These are phyloP conservation scores for Papilio polytes DNA, from an alignment of 1,140 invertebrate genomes.

Conservation along the genomic window DNA sequence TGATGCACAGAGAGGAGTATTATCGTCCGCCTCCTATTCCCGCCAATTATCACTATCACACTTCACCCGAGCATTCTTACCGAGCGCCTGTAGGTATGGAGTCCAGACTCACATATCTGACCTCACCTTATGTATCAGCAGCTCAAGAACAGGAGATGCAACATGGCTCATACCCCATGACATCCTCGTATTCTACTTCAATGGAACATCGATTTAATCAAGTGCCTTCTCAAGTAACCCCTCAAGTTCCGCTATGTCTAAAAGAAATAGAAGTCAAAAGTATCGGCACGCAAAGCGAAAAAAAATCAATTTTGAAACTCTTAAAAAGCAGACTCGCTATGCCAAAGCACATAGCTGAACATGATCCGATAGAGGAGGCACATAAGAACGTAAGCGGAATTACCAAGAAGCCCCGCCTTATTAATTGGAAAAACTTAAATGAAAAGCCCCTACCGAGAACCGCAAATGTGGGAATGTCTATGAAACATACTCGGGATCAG, in stretches of 20 bases:
- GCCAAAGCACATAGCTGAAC: constrained; percentile 6
- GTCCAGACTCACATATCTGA: constrained; percentile 26
- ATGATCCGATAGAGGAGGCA: constrained; percentile 23
- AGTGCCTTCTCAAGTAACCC: constrained; percentile 54
- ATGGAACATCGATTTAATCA: constrained; percentile 50
- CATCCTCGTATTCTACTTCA: constrained; percentile 51
- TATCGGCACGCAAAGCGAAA: constrained; percentile 69
- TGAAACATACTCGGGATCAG: constrained; percentile 60
- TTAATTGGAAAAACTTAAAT: constrained; percentile 62
- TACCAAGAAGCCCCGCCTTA: constrained; percentile 50
- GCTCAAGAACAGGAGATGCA: constrained; percentile 34
- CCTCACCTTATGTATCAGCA: constrained; percentile 30
- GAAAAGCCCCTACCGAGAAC: constrained; percentile 54
- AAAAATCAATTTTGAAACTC: constrained; percentile 62
- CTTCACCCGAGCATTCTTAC: constrained; percentile 42
- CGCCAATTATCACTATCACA: constrained; percentile 20
- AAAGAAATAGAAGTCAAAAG: constrained; percentile 79
- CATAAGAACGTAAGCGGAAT: constrained; percentile 23
- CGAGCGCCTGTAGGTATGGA: constrained; percentile 38
- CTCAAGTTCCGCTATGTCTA: constrained; percentile 69
- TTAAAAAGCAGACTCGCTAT: constrained; percentile 56
- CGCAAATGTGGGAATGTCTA: constrained; percentile 54
- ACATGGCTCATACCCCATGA: constrained; percentile 33
- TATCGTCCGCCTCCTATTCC: constrained; percentile 55
- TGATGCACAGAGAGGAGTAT: constrained; percentile 66